phyloP scores from a whole-genome alignment of 1,140 invertebrate genomes.

The Drosophila oshimai region DNA sequence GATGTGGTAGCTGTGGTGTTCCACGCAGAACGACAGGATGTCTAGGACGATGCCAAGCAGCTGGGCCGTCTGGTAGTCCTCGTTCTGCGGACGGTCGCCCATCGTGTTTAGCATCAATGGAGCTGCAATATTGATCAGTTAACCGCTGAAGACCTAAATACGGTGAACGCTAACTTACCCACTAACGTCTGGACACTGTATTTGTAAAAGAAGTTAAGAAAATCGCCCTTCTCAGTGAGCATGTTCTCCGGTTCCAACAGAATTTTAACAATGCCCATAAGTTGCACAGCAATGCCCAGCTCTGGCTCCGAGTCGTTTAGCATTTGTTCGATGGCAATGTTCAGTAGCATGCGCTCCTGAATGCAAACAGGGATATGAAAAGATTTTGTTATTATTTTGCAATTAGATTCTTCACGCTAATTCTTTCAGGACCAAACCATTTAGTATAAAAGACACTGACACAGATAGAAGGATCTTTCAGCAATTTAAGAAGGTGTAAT shows the following conservation, averaged over 20 bases:
- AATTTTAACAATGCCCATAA: slow-evolving; percentile 96
- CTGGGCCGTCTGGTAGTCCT: slow-evolving; percentile 98
- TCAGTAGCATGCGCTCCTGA: slow-evolving; percentile 97
- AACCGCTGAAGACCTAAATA: neutral
- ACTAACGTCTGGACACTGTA: slow-evolving; percentile 98
- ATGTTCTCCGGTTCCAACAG: slow-evolving; percentile 99
- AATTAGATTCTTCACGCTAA: too few relatives aligned
- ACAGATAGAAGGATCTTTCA: too few relatives aligned
- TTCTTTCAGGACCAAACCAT: too few relatives aligned
- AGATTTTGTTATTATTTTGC: too few relatives aligned
- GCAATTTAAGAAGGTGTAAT: too few relatives aligned
- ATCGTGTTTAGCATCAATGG: slow-evolving; percentile 95
- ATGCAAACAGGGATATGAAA: neutral
- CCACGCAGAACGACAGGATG: slow-evolving; percentile 99
- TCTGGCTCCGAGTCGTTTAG: slow-evolving; percentile 93
- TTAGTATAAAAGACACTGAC: too few relatives aligned
- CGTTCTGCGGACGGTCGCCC: slow-evolving; percentile 92
- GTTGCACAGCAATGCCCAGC: slow-evolving; percentile 96
- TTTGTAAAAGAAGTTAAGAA: slow-evolving; percentile 99
- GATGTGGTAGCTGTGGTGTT: slow-evolving; percentile 99
- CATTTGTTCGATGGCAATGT: slow-evolving; percentile 99
- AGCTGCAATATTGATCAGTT: slow-evolving; percentile 83
- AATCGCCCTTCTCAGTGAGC: slow-evolving; percentile 98
- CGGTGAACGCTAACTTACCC: slow-evolving; percentile 84
- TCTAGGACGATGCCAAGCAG: slow-evolving; percentile 97